Base-by-base conservation (phyloP, 2,113 vertebrate species). In the Brachyhypopomus occidentalis region DNA sequence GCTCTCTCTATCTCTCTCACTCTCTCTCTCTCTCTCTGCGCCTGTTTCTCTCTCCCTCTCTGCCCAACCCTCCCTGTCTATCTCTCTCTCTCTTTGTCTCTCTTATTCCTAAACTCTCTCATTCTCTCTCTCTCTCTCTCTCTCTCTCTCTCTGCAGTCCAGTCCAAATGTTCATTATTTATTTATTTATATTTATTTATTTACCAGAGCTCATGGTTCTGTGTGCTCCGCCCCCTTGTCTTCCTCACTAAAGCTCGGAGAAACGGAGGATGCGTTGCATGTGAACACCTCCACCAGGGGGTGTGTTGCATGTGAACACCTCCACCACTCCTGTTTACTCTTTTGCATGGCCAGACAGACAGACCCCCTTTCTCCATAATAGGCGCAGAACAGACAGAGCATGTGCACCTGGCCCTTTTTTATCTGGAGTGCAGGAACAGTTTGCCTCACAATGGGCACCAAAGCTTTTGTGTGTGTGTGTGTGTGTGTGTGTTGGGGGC, bases 401-500 rank as follows among this genome's bases (percentile, higher is more conserved):
- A 67, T 72, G 84, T 88, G 80, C 78, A 83, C 85, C 92, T 92
- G 89, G 91, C 90, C 89, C 80, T 67, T 67, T 25, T n/a, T n/a
- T 22, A 9, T 19, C 19, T 66, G 20, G n/a, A 80, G 30, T 20
- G 2, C 34, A 41, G 22, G 56, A 62, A 20, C 77, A 67, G 76
- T 78, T 72, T 62, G 56, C 70, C 27, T 73, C 70, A 38, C 41
- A 74, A 66, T 74, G 45, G 79, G 56, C 58, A 74, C 70, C 70
- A 27, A 25, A 66, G 34, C 79, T 66, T 52, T 14, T 64, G 9
- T 27, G 63, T 8, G 38, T 2, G 34, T 38, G 83, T 87, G 87
- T 87, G 91, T 87, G 86, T 89, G 88, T 89, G 85, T 89, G 90
- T 91, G 90, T 90, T 90, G 90, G 90, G 90, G 41, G 41, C 41